phyloP scores from a whole-genome alignment of 2,888 invertebrate species.

The Ecliptopera silaceata region DNA sequence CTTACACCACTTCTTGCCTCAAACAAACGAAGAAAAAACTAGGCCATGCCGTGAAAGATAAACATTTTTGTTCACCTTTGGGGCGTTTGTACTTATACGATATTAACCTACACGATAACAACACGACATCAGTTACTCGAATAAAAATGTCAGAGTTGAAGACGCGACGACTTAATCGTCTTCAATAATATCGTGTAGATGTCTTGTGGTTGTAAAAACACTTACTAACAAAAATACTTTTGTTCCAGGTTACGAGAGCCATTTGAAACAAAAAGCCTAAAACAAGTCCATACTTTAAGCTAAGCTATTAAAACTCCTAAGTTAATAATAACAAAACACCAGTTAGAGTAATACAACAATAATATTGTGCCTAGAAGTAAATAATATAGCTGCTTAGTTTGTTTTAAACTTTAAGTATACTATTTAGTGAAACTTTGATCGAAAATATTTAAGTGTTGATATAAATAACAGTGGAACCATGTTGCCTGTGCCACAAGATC shows the following conservation, averaged over 20 bases:
- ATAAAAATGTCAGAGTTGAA: no score
- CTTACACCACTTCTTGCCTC: slow-evolving; percentile 29
- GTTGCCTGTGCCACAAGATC: slow-evolving; percentile 81
- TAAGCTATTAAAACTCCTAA: slow-evolving; percentile 29
- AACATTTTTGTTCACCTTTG: slow-evolving; percentile 8
- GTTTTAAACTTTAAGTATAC: no score
- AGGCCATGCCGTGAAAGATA: slow-evolving; percentile 18
- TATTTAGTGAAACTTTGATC: no score
- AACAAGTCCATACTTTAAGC: slow-evolving; percentile 17
- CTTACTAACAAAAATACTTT: slow-evolving; percentile 25
- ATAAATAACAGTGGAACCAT: slow-evolving; percentile 46
- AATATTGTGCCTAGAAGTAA: slow-evolving; percentile 47
- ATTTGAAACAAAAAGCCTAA: slow-evolving; percentile 16
- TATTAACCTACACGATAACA: no score
- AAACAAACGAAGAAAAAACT: slow-evolving; percentile 22
- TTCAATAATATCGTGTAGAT: no score
- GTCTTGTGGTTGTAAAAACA: not conserved
- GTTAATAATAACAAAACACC: slow-evolving; percentile 26
- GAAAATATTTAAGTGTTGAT: slow-evolving; percentile 17
- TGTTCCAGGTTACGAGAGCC: slow-evolving; percentile 44
- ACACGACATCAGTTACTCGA: no score
- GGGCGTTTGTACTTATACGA: no score
- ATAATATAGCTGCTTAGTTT: slow-evolving; percentile 33
- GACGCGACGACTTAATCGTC: no score
- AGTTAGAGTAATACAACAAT: slow-evolving; percentile 35